Evolutionary conservation across 2,888 invertebrate genomes (phyloP).

Genomic region (Blastobasis lacticolella): DNA sequence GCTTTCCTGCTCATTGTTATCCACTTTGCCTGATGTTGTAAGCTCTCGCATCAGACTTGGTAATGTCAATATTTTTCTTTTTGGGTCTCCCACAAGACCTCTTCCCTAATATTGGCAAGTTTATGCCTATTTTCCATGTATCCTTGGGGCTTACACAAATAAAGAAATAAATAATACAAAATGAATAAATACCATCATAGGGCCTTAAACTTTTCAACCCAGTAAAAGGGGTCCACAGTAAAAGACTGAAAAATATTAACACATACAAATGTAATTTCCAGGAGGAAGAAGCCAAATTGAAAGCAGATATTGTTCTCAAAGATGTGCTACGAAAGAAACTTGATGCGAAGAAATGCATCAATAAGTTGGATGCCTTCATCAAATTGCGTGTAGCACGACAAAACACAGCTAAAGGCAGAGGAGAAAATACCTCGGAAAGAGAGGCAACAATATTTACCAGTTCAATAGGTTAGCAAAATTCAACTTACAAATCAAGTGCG

Average conservation of each 20-base stretch:
- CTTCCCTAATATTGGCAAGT: not conserved
- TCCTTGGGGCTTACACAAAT: too few relatives aligned
- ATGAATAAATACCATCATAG: too few relatives aligned
- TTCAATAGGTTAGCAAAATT: slow-evolving; percentile 66
- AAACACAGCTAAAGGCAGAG: slow-evolving; percentile 76
- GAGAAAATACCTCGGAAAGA: slow-evolving; percentile 69
- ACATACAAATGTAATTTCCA: slow-evolving; percentile 21
- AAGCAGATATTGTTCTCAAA: slow-evolving; percentile 80
- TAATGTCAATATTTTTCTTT: not conserved
- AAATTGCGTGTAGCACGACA: slow-evolving; percentile 78
- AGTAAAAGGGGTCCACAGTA: not conserved
- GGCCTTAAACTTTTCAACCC: too few relatives aligned
- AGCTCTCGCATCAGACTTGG: too few relatives aligned
- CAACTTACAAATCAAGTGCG: not conserved
- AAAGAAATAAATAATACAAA: too few relatives aligned
- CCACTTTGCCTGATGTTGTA: not conserved
- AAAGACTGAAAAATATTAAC: not conserved
- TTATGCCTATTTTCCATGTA: too few relatives aligned
- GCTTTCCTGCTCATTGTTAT: not conserved
- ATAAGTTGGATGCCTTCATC: slow-evolving; percentile 76
- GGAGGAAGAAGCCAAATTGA: slow-evolving; percentile 78
- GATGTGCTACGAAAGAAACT: slow-evolving; percentile 81
- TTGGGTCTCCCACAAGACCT: not conserved
- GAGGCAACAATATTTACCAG: slow-evolving; percentile 72
- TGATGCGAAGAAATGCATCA: slow-evolving; percentile 79